Conservation (phyloP, 1,140 invertebrate genomes). For the Drosophila sp. region DNA sequence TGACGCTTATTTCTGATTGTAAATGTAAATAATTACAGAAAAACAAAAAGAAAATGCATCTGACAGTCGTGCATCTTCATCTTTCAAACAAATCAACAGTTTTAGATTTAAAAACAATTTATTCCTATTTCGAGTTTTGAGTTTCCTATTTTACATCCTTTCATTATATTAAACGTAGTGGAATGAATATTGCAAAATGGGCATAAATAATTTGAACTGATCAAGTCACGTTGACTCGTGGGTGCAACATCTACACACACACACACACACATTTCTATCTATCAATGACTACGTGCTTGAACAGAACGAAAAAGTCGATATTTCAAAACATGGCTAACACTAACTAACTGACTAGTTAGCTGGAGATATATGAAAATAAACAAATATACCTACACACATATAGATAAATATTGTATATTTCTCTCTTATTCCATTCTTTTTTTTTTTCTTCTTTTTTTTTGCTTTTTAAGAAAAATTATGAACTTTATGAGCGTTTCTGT, state of each 20-base stretch:
- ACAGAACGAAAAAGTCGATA: conserved; percentile 12
- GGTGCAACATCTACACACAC: no score
- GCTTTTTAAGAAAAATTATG: conserved; percentile 38
- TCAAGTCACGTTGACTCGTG: neutral
- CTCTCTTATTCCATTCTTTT: neutral
- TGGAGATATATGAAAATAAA: conserved; percentile 24
- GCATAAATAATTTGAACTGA: neutral
- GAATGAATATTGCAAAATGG: no score
- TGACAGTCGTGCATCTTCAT: no score
- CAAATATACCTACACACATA: neutral
- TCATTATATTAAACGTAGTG: no score
- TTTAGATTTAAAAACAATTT: no score
- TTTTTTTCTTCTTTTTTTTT: neutral
- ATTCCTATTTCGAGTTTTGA: no score
- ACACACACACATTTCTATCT: neutral
- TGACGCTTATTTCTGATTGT: no score
- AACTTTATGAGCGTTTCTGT: conserved; percentile 46
- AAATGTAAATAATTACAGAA: no score
- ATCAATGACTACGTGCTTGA: conserved; percentile 26
- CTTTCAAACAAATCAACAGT: no score
- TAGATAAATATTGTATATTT: neutral
- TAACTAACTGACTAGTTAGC: conserved; percentile 12
- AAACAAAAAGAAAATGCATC: no score
- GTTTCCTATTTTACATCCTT: no score
- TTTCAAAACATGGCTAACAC: conserved; percentile 9